Evolutionary conservation across 1,140 invertebrate species (phyloP).

Genomic region (Papilio polytes): DNA sequence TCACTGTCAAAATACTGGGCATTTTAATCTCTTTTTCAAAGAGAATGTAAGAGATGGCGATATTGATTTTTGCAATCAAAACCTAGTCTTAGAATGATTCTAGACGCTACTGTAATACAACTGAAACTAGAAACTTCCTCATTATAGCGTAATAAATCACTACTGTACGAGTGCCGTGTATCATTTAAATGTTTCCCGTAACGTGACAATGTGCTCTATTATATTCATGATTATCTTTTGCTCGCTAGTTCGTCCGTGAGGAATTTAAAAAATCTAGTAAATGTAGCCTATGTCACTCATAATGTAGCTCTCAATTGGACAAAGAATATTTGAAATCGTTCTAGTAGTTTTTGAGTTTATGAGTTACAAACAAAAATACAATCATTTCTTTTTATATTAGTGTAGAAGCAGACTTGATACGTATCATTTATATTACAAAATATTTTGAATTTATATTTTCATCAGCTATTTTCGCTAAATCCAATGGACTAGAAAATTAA

Average conservation of each 20-base stretch:
- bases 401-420: too few species aligned
- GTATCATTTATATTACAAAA: neutral
- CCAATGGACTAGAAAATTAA: slow-evolving; percentile 18
- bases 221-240: neutral
- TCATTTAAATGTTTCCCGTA: slow-evolving; percentile 16
- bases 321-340: too few species aligned
- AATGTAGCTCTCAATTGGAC: too few species aligned
- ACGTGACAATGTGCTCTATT: slow-evolving; percentile 14
- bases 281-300: too few species aligned
- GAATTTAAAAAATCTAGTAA: too few species aligned
- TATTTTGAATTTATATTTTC: neutral
- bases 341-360: too few species aligned
- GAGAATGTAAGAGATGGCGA: neutral
- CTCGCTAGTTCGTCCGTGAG: too few species aligned
- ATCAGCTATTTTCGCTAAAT: neutral
- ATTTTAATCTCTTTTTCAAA: neutral
- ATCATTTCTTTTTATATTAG: too few species aligned
- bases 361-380: too few species aligned
- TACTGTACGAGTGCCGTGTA: neutral
- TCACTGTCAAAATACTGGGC: neutral
- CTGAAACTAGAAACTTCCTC: slow-evolving; percentile 30
- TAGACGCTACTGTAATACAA: neutral
- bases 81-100: neutral
- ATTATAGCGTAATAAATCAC: slow-evolving; percentile 15
- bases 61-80: neutral